Percentiles rank a stretch among this genome's conserved stretches.
phyloP scores from a whole-genome alignment of 2,888 invertebrate species.

The Clivina fossor region DNA sequence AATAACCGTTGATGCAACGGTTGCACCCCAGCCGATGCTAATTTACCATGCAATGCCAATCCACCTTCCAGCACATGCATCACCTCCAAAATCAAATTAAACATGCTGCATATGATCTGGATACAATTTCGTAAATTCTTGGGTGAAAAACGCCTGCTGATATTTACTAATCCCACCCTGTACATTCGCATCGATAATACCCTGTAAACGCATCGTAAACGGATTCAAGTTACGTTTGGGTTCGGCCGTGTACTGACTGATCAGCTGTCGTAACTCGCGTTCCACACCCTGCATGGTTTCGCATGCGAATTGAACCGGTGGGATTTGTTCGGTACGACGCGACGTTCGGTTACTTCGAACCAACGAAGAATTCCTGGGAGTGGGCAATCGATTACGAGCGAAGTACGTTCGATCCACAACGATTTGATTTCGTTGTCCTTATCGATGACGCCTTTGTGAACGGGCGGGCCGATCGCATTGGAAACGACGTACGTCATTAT shows the following conservation, averaged over 20 bases:
- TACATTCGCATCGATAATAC: slow-evolving; percentile 94
- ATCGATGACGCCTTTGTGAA: slow-evolving; percentile 87
- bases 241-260: slow-evolving; percentile 77
- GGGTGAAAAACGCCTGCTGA: slow-evolving; percentile 89
- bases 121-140: slow-evolving; percentile 69
- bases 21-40: slow-evolving; percentile 86
- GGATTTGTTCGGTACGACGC: slow-evolving; percentile 73
- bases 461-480: slow-evolving; percentile 86
- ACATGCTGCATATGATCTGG: slow-evolving; percentile 62
- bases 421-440: slow-evolving; percentile 96
- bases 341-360: slow-evolving; percentile 83
- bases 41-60: slow-evolving; percentile 77
- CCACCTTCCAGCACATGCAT: slow-evolving; percentile 82
- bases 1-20: slow-evolving; percentile 87
- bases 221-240: slow-evolving; percentile 85
- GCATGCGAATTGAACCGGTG: slow-evolving; percentile 84
- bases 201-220: slow-evolving; percentile 81
- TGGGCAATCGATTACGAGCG: slow-evolving; percentile 76
- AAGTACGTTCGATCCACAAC: slow-evolving; percentile 94
- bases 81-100: slow-evolving; percentile 71
- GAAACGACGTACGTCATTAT: slow-evolving; percentile 88
- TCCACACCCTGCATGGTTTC: slow-evolving; percentile 92
- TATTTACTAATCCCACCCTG: slow-evolving; percentile 95
- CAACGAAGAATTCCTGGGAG: slow-evolving; percentile 91
- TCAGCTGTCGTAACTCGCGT: slow-evolving; percentile 78